Conservation (phyloP, 92 coral and sea anemone species). For the Scolanthus callimorphus region DNA sequence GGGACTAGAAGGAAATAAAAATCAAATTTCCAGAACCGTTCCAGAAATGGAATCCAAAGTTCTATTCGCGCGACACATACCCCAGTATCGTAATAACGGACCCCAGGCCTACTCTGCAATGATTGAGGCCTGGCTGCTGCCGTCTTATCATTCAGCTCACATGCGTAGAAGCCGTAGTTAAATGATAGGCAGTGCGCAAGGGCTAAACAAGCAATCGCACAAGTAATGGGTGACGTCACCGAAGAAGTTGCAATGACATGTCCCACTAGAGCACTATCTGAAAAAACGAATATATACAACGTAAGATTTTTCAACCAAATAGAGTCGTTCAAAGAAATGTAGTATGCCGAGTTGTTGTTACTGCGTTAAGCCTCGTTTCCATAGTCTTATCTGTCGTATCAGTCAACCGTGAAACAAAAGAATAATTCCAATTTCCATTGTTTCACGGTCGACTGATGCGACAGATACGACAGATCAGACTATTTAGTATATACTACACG, state of each 20-base stretch:
- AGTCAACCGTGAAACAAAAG: too few relatives aligned
- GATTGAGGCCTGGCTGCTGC: slow-evolving; percentile 14
- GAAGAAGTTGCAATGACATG: slow-evolving; percentile 2
- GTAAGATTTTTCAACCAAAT: too few relatives aligned
- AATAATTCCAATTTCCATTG: too few relatives aligned
- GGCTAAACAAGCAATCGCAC: slow-evolving; percentile 11
- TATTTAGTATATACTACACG: too few relatives aligned
- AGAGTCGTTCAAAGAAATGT: too few relatives aligned
- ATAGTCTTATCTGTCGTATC: too few relatives aligned
- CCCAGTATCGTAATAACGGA: slow-evolving; percentile 12
- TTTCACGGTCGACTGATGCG: too few relatives aligned
- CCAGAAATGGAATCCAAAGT: not conserved
- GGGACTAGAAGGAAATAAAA: too few relatives aligned
- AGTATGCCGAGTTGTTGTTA: too few relatives aligned
- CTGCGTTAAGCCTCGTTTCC: too few relatives aligned
- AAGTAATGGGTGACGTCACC: slow-evolving; percentile 7
- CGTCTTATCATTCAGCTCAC: slow-evolving; percentile 37
- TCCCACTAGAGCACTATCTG: slow-evolving; percentile 17
- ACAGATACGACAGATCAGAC: too few relatives aligned
- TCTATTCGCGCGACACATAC: not conserved
- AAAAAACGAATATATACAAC: too few relatives aligned
- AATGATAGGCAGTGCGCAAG: slow-evolving; percentile 19
- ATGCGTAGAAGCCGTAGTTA: slow-evolving; percentile 5
- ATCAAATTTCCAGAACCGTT: not conserved
- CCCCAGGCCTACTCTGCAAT: slow-evolving; percentile 14